Base-by-base conservation (phyloP, 2,113 vertebrate species). In the Toxotes jaculatrix region DNA sequence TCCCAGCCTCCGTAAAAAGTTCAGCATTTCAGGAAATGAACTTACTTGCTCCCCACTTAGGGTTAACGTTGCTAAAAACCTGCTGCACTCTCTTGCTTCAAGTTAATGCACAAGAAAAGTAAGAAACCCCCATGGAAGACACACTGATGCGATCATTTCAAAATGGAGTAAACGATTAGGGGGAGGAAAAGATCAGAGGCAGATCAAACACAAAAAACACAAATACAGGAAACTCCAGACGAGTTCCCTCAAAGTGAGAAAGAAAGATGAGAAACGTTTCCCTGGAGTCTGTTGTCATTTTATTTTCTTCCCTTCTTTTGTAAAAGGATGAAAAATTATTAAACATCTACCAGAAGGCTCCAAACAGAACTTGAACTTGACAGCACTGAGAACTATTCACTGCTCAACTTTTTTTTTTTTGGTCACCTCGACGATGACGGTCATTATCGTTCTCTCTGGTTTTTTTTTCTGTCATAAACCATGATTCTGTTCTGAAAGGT, bases 261-360 rank as follows among this genome's bases (percentile, higher is more conserved):
- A 73, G 13, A 82, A 69, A 47, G 31, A 78, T 36, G 45, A 83
- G 53, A 64, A 77, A 75, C 11, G 7, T 13, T 64, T 34, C n/a
- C 9, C 45, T 74, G 66, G 62, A 87, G 79, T 77, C 70, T 77
- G 72, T 23, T 23, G 61, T 83, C 55, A 23, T 32, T 93, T 93
- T 92, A 87, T 89, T 92, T 93, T 93, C 86, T 89, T 94, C 88
- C 80, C 82, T 89, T 87, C 76, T 86, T 88, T 65, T 87, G 68
- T 67, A 85, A 88, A 87, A 91, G 68, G 82, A 80, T 89, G 79
- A 85, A 89, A 85, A 91, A 77, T 72, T 42, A 79, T 45, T 32
- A 73, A 88, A 93, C 88, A 90, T 88, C 74, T 79, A 74, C 27
- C 72, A 85, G 78, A 88, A 80, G 71, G 19, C 69, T 89, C 55